Base-by-base conservation (phyloP, 2,888 invertebrate genomes). In the Caenorhabditis plicata region DNA sequence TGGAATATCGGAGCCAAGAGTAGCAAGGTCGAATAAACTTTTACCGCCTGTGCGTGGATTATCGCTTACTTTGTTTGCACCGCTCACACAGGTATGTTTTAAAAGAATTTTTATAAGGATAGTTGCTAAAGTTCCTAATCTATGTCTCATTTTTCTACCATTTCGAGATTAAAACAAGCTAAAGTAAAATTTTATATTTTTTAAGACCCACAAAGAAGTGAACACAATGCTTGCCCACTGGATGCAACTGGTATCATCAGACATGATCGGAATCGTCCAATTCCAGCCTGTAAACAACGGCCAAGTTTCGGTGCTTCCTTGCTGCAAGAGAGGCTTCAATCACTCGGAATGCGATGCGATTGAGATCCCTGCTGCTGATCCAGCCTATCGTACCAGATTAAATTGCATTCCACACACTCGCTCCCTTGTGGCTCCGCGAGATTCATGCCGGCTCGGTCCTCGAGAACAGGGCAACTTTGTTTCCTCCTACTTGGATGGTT, bases 401-500 rank as follows among this genome's bases (percentile, higher is more conserved):
- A 66, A 57, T 33, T 76, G 75, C 48, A 58, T 75, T 27, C 70
- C 73, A 13, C 74, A 75, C 31, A 39, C 77, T 1, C 55, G 78
- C 22, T 76, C 74, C 2, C 60, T 74, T 17, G 69, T 78, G 8
- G 73, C 79, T 32, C 71, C 75, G 4, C 56, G 68, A 13, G 55
- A 68, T 31, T 57, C 72, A 27, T 79, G 79, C 54, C 55, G 45
- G 22, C 38, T 68, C 20, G 72, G 71, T 1, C 82, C 82, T 32
- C 77, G 94, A 54, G 92, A 93, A 75, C 93, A 93, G 84, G 88
- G 92, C 15, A 94, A 95, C 82, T 91, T 92, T 81, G 92, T 92
- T 80, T 90, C 92, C 0, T 90, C 90, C 0, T 94, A 88, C 82
- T 84, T 94, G 47, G 81, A 81, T 51, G 81, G 63, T 4, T 92